phyloP scores from a whole-genome alignment of 2,797 vertebrate genomes.

The Hozukius guyotensis region DNA sequence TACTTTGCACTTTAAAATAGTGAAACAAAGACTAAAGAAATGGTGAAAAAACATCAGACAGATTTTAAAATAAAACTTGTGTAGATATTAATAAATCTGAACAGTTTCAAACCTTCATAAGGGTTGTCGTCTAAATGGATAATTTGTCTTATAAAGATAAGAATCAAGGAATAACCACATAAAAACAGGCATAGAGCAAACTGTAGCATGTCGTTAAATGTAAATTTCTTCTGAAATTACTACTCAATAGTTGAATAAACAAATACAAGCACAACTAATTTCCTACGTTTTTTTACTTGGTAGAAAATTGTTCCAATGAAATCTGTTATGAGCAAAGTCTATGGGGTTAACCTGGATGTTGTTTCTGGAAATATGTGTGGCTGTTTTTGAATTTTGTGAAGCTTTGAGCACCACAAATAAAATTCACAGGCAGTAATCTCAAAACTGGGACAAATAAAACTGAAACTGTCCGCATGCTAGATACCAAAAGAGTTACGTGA shows the following conservation, averaged over 20 bases:
- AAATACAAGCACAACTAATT: slow-evolving; percentile 8
- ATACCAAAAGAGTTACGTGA: not conserved
- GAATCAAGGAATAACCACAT: not conserved
- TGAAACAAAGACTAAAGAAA: slow-evolving; percentile 13
- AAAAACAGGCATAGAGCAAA: not conserved
- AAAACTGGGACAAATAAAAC: slow-evolving; percentile 14
- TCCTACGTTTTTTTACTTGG: not conserved
- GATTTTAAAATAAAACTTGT: slow-evolving; percentile 4
- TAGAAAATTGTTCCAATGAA: not conserved
- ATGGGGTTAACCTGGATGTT: not conserved
- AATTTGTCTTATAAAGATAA: not conserved
- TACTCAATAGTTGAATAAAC: not conserved
- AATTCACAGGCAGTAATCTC: not conserved
- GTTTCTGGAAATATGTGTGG: not conserved
- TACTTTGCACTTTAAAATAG: slow-evolving; percentile 56
- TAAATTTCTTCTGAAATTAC: slow-evolving; percentile 24
- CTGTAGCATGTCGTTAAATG: not conserved
- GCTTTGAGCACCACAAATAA: not conserved
- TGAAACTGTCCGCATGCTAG: slow-evolving; percentile 2
- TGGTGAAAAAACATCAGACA: not conserved
- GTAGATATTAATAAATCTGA: not conserved
- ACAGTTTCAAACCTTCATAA: not conserved
- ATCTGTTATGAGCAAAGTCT: not conserved
- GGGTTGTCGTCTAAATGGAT: not conserved
- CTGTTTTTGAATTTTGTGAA: not conserved